Base-by-base conservation (phyloP, 2,888 invertebrate species). In the Sepioteuthis lessoniana region DNA sequence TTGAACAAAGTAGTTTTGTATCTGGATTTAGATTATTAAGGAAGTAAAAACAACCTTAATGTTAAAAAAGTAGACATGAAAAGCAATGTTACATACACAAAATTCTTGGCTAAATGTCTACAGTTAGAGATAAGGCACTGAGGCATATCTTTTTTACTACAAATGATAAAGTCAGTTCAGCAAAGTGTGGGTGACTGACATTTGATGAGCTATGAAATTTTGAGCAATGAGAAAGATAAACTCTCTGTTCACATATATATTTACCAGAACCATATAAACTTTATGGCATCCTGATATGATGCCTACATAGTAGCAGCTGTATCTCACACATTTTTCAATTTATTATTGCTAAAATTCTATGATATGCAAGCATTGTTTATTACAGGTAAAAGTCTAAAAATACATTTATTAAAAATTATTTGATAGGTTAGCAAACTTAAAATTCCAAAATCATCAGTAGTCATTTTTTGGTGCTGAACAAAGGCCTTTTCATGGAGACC, bases 161-260 rank as follows among this genome's bases (percentile, higher is more conserved):
- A 16, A 8, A 35, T 76, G 76, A 76, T 76, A 55, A 55, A 55
- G 55, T 76, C n/a, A 76, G 76, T 76, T n/a, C 76, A 76, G 28
- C 76, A 31, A 31, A 7, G 31, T 31, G 35, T 76, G 76, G 76
- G n/a, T 35, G 35, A 76, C n/a, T 76, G n/a, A 35, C 19, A 16
- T 76, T 76, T 76, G 35, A 35, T 76, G 76, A 76, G 76, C 76
- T n/a, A 76, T n/a, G 76, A 76, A 76, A 76, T 76, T n/a, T n/a
- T 76, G 76, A 10, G n/a, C 76, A 76, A 76, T 76, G n/a, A 76
- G 16, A 35, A 76, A 76, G 76, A 76, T 76, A 76, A 76, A n/a
- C 16, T 60, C 8, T 60, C 8, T 35, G 35, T n/a, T n/a, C 35
- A 76, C 16, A 0, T 76, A n/a, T 35, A n/a, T 76, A n/a, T 35